These are phyloP conservation scores for Morone saxatilis DNA, from an alignment of 2,113 vertebrate genomes.

Conservation along the genomic window DNA sequence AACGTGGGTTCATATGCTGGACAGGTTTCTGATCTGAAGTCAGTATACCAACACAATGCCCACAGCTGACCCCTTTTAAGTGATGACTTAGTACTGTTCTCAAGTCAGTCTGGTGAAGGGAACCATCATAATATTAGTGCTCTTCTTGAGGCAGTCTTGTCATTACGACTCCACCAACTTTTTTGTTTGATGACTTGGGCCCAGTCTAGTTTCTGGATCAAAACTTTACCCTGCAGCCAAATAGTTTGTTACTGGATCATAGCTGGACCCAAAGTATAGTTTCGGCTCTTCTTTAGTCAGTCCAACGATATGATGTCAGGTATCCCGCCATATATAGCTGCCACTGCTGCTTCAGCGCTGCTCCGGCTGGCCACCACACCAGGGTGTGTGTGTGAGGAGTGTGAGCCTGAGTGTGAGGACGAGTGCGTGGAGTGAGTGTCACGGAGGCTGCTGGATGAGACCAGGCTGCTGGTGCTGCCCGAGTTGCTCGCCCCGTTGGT, in stretches of 20 bases:
- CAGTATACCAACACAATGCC: constrained; percentile 39
- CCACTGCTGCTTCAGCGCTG: constrained; percentile 86
- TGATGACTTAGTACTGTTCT: constrained; percentile 26
- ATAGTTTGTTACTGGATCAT: constrained; percentile 28
- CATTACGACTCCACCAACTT: background rate
- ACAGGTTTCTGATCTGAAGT: constrained; percentile 45
- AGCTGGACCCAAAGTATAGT: constrained; percentile 26
- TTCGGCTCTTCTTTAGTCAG: constrained; percentile 78
- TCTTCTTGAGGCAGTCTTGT: constrained; percentile 45
- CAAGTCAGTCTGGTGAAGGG: constrained; percentile 30
- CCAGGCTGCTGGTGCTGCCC: constrained; percentile 92
- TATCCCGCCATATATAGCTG: constrained; percentile 95
- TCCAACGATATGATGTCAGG: constrained; percentile 98
- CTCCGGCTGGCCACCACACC: constrained; percentile 78
- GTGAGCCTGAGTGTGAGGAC: constrained; percentile 79
- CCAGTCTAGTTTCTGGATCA: constrained; percentile 52
- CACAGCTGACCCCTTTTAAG: constrained; percentile 36
- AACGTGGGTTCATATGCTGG: constrained; percentile 30
- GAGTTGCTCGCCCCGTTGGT: constrained; percentile 89
- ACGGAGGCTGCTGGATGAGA: constrained; percentile 92
- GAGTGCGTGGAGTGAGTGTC: constrained; percentile 89
- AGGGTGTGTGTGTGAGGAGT: constrained; percentile 80
- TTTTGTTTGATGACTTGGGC: constrained; percentile 39
- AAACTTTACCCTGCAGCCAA: constrained; percentile 55
- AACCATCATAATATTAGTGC: constrained; percentile 43